Evolutionary conservation across 2,113 vertebrate genomes (phyloP), one percentile per base, ranked within the genome.

Genomic region (Tursiops truncatus): DNA sequence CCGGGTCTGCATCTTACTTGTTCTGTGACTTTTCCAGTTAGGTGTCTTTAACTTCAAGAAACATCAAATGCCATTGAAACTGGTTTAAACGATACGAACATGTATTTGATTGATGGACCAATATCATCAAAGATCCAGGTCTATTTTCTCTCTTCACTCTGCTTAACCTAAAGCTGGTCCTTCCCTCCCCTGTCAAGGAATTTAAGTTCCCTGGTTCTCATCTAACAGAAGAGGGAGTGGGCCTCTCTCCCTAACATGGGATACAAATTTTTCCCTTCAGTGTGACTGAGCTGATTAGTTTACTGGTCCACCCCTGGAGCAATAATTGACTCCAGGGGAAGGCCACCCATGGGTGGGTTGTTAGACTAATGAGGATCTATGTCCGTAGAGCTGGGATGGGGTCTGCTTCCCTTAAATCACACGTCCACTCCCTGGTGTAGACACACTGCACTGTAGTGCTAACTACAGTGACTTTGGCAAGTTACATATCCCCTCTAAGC

Each of bases 11-110:
- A 9, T 1, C 50, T 60, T 23, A 20, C 26, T 79, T 56, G 25
- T 53, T 79, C 83, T 41, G 67, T 53, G 94, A 86, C 68, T 83
- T 82, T 90, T 70, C 87, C 67, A 53, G 12, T 74, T 68, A 89
- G 47, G 31, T 38, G 33, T 1, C 58, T 90, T 71, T 83, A 56
- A 90, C 74, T 90, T 95, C 56, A 38, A 84, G 53, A 97, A 94
- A 76, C 12, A 31, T 44, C 74, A 89, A 81, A 90, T 41, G n/a
- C 33, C 31, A 3, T 60, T 87, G 77, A 44, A 86, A 82, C n/a
- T n/a, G 26, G n/a, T 31, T 76, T 65, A 56, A 71, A 20, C 67
- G 47, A 68, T 50, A 33, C 4, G 17, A 81, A 94, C 82, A 28
- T 21, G 25, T 33, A 47, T 47, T 14, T 56, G 5, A 74, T 7